Evolutionary conservation across 2,888 invertebrate genomes (phyloP), one percentile per base, ranked within the genome.

Genomic region (Octonoba sinensis): DNA sequence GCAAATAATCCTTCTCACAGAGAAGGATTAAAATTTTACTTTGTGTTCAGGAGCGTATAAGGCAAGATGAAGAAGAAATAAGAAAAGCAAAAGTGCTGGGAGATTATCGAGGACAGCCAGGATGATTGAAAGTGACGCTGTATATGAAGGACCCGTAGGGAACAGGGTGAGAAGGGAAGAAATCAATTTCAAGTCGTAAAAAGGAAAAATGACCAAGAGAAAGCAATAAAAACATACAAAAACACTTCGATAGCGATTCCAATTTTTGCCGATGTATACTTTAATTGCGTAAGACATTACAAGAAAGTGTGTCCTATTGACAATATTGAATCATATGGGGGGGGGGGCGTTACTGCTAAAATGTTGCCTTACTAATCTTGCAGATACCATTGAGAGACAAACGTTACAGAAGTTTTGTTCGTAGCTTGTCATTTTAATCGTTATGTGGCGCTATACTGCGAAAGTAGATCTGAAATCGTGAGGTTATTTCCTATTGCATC

Each of bases 131-230:
- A 74, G 54, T 18, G 57, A 66, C n/a, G 22, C 22, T 49, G 49
- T 46, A 46, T 27, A 57, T 47, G 49, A 47, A 57, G 20, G 59
- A 20, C 56, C 65, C 65, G 47, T 46, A 65, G 57, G 64, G 72
- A 54, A 64, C 36, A 3, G 51, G 24, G 49, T 44, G 59, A 59
- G 20, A 66, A 59, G 59, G 59, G 66, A 57, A 47, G 18, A 54
- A 74, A 66, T 74, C 74, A 66, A 74, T 74, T 74, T 66, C 44
- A 66, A 66, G 57, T 49, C 62, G 57, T 56, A 24, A 56, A 69
- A 56, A 66, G 49, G 49, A 74, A 74, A 66, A 66, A 66, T 65
- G 64, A 65, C 46, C 65, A n/a, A 18, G 46, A 18, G n/a, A 57
- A 24, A 27, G 57, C 49, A 24, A 74, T 47, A 70, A 69, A 56